Base-by-base conservation (phyloP, 2,797 vertebrate genomes). In the Sebastes hubbsi region DNA sequence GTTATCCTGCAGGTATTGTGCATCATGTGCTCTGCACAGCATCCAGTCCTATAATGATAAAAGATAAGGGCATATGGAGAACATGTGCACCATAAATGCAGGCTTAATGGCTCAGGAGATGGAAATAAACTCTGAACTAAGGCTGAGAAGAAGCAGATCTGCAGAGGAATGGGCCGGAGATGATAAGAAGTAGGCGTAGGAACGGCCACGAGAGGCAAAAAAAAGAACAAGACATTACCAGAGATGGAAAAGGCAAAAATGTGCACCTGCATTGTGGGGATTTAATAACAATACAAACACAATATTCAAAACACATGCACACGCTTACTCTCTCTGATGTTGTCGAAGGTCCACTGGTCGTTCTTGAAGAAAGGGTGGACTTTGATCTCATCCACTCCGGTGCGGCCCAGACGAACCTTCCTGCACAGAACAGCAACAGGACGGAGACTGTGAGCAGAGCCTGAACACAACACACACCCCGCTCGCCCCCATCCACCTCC, bases 311-410 rank as follows among this genome's bases (percentile, higher is more conserved):
- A 81, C 64, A 36, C 42, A 54, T 76, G 78, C 64, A 66, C n/a
- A 59, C 65, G 95, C 98, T 98, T 97, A 99, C 99, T 97, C 70
- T 99, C 97, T 94, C 98, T 94, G 90, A 99, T 98, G 94, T 95
- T 99, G 93, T 98, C 97, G 95, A 99, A 99, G 84, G 97, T 98
- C 99, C 99, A 99, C 76, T 99, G 98, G 87, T 99, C 97, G 46
- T 97, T 99, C 94, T 96, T 97, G 95, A 99, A 99, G 94, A 99
- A 99, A 77, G 96, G 94, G 78, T 99, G 98, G 77, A 94, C 88
- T 87, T 99, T 99, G 89, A 99, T 98, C 91, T 99, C 95, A 54
- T 95, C 94, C 85, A 95, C 94, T 85, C 92, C 91, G 42, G 93
- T 97, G 92, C 97, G 96, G 75, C 98, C 98, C 86, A 99, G 96